Percentiles rank a stretch among this genome's conserved stretches.
phyloP scores from a whole-genome alignment of 2,888 invertebrate genomes.

The Pantelozetes paolii region DNA sequence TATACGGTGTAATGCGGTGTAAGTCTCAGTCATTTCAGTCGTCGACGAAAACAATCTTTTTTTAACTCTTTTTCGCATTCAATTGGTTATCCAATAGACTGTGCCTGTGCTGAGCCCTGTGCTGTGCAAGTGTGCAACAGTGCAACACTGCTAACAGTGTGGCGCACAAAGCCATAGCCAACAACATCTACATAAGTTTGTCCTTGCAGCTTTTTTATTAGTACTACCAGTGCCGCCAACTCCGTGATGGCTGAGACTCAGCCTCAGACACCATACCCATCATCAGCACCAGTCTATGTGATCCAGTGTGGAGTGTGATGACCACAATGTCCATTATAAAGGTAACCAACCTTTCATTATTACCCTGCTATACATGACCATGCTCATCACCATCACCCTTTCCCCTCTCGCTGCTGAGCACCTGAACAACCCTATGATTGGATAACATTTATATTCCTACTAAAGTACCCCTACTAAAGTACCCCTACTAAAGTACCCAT shows the following conservation, averaged over 20 bases:
- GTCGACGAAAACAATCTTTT: not conserved
- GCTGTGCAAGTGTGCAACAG: not conserved
- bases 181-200: conserved; percentile 35
- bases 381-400: not conserved
- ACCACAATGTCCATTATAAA: not conserved
- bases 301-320: not conserved
- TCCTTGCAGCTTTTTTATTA: conserved; percentile 30
- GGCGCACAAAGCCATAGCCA: conserved; percentile 30
- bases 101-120: conserved; percentile 1
- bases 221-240: conserved; percentile 23
- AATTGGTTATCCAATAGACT: conserved; percentile 18
- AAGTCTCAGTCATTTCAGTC: not conserved
- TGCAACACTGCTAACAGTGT: conserved; percentile 1
- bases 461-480: too few species aligned
- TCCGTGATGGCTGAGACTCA: conserved; percentile 21
- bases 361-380: not conserved
- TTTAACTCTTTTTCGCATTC: conserved; percentile 31
- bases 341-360: not conserved
- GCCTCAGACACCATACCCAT: conserved; percentile 13
- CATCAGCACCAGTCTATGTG: conserved; percentile 4
- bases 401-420: too few species aligned
- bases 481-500: too few species aligned
- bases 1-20: conserved; percentile 4
- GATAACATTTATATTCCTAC: too few species aligned
- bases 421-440: too few species aligned